Conservation (phyloP, 1,140 invertebrate species). For the Calephelis nemesis region DNA sequence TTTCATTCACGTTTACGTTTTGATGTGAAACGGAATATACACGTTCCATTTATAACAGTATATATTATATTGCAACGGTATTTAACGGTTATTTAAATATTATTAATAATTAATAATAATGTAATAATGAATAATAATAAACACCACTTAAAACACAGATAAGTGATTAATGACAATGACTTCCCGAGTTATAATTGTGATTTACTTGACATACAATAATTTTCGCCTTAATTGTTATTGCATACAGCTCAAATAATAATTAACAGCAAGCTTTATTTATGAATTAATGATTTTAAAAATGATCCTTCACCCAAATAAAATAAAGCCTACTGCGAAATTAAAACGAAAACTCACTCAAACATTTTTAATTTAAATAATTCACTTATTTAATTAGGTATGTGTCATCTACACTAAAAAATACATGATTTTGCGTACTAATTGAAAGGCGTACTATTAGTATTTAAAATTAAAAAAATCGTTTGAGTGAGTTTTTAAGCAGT, state of each 20-base stretch:
- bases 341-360: slow-evolving; percentile 2
- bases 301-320: neutral
- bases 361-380: neutral
- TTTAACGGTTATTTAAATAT: too few relatives aligned
- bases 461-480: too few relatives aligned
- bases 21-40: too few relatives aligned
- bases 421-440: too few relatives aligned
- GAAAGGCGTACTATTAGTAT: too few relatives aligned
- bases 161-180: neutral
- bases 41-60: too few relatives aligned
- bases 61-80: too few relatives aligned
- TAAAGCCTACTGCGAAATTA: slow-evolving; percentile 4
- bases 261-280: slow-evolving; percentile 7
- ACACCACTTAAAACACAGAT: neutral
- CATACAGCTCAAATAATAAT: neutral
- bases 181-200: neutral
- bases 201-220: neutral
- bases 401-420: too few relatives aligned
- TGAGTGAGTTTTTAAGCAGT: too few relatives aligned
- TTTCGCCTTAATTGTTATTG: neutral
- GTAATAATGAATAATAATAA: neutral
- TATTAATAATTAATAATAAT: neutral
- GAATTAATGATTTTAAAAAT: neutral
- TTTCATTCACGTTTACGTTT: too few relatives aligned
- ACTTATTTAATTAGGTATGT: too few relatives aligned